phyloP scores from a whole-genome alignment of 2,113 vertebrate genomes.

The Hemichromis elongatus region DNA sequence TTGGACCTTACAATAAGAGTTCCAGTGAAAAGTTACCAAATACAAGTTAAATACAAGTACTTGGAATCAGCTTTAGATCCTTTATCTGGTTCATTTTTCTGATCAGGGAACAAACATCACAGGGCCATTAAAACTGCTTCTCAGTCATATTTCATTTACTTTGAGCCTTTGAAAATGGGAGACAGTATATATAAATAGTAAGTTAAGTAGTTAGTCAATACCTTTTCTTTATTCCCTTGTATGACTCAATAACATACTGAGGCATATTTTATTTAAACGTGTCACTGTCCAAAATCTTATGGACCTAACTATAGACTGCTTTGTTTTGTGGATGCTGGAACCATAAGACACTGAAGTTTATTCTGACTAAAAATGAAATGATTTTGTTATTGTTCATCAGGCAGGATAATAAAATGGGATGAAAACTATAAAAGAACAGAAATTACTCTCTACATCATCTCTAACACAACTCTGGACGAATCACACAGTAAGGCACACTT shows the following conservation, averaged over 20 bases:
- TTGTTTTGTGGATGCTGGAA: background rate
- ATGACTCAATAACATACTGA: background rate
- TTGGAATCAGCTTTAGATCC: background rate
- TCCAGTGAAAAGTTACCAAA: background rate
- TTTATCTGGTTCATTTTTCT: background rate
- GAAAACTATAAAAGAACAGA: slow-evolving; percentile 1
- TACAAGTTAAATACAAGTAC: background rate
- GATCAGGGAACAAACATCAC: background rate
- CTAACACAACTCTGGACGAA: slow-evolving; percentile 1
- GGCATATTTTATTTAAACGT: background rate
- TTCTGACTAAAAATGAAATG: background rate
- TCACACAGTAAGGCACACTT: background rate
- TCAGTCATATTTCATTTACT: background rate
- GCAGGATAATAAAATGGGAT: background rate
- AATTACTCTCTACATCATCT: slow-evolving; percentile 13
- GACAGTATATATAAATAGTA: background rate
- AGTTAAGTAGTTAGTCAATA: too few species aligned
- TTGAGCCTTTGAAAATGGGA: background rate
- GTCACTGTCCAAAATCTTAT: background rate
- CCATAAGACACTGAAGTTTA: background rate
- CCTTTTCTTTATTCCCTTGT: background rate
- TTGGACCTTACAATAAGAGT: background rate
- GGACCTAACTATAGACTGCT: background rate
- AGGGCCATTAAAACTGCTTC: background rate
- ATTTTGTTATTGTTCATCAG: background rate